Evolutionary conservation across 2,888 invertebrate genomes (phyloP), one percentile per base, ranked within the genome.

Genomic region (Mesorhabditis sp.): DNA sequence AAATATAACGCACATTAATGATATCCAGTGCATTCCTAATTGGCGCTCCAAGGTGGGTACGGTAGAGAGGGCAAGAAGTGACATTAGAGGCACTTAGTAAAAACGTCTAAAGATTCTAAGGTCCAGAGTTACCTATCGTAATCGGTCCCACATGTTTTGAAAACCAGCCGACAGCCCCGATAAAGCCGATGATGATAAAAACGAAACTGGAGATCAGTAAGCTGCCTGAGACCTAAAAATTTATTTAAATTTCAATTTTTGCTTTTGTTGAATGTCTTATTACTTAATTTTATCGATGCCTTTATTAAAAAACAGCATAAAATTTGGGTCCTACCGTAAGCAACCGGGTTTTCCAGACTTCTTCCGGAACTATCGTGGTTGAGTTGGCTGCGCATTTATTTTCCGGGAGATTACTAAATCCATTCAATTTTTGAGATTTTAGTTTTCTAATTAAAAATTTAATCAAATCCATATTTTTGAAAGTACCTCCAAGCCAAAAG

Each of bases 81-180:
- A 69, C 76, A 84, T 78, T 4, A 83, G 69, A 7, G 84, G 84
- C 10, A 79, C 58, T 50, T 13, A 50, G 2, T 28, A 28, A 28
- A 28, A 28, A 28, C 2, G 28, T 28, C 1, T 1, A 28, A 28
- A 28, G 28, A 28, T 28, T 2, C 28, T 1, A 28, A 1, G 28
- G 28, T 28, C 28, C 1, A 28, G 28, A 28, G 2, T 50, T 50
- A 50, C 58, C 77, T n/a, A 85, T 81, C 6, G 84, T 85, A 50
- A 85, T 70, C 0, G 84, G 84, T 6, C 84, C 84, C 43, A 85
- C 76, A 45, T 78, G 76, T n/a, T 73, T 74, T 15, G 83, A 73
- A 5, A 84, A 70, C 7, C 74, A 67, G 6, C 84, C 84, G 10
- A 83, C 78, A 4, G 82, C 62, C 42, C 83, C 83, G 7, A 77